These are phyloP conservation scores for Geotrypetes seraphini DNA, from an alignment of 2,797 vertebrate species.

Conservation along the genomic window DNA sequence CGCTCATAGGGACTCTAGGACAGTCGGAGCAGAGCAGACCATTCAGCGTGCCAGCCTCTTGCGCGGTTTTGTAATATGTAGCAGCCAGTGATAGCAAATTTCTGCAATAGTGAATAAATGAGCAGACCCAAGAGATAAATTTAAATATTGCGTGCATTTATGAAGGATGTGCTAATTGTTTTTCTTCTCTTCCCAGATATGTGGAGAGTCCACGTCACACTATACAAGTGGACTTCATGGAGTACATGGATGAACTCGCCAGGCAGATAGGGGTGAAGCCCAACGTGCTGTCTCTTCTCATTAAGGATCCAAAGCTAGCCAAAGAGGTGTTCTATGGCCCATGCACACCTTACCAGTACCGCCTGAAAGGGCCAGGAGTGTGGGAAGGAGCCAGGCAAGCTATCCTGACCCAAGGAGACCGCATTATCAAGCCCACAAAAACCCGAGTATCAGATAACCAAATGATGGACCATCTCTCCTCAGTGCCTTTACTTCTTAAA, in stretches of 20 bases:
- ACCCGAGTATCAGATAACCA: conserved; percentile 36
- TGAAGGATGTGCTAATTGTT: too few relatives aligned
- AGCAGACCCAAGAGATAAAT: too few relatives aligned
- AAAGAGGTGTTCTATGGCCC: conserved; percentile 55
- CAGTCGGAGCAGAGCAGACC: too few relatives aligned
- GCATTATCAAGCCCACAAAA: conserved; percentile 55
- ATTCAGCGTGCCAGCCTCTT: too few relatives aligned
- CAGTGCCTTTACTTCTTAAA: background rate
- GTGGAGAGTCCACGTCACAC: conserved; percentile 72
- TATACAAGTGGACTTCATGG: conserved; percentile 70
- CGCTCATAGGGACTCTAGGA: too few relatives aligned
- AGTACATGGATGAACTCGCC: conserved; percentile 78
- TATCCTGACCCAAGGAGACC: conserved; percentile 65
- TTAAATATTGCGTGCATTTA: too few relatives aligned
- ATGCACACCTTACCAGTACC: conserved; percentile 70
- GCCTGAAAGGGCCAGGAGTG: conserved; percentile 60
- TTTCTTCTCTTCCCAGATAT: conserved; percentile 50
- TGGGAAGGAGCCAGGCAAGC: conserved; percentile 66
- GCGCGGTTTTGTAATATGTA: too few relatives aligned
- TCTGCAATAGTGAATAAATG: too few relatives aligned
- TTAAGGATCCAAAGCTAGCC: conserved; percentile 66
- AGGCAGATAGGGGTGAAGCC: conserved; percentile 54
- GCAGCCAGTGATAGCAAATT: too few relatives aligned
- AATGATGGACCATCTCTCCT: background rate
- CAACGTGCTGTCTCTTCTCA: conserved; percentile 42